Conservation (phyloP, 1,140 invertebrate species). For the Papilio helenus region DNA sequence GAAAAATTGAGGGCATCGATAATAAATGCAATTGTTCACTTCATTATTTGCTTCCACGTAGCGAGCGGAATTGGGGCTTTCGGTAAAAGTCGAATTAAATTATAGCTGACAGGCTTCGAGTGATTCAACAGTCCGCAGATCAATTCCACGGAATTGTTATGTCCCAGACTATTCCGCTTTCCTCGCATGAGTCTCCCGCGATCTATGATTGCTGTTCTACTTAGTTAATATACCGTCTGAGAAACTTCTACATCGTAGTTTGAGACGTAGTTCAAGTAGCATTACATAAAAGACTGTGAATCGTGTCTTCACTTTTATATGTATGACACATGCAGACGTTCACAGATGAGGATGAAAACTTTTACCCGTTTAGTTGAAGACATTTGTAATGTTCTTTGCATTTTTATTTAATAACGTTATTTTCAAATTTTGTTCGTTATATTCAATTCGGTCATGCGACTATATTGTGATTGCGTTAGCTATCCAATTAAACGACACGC, state of each 20-base stretch:
- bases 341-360: neutral
- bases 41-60: constrained; percentile 34
- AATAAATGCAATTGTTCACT: constrained; percentile 37
- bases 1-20: constrained; percentile 2
- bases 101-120: constrained; percentile 32
- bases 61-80: constrained; percentile 31
- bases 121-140: constrained; percentile 1
- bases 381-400: neutral
- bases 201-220: constrained; percentile 49
- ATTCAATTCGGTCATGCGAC: constrained; percentile 64
- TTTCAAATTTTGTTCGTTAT: constrained; percentile 19
- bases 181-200: constrained; percentile 36
- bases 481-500: constrained; percentile 63
- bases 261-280: constrained; percentile 54
- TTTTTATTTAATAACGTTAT: neutral
- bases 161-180: constrained; percentile 33
- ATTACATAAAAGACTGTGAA: constrained; percentile 61
- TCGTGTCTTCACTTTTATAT: constrained; percentile 40
- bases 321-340: constrained; percentile 6
- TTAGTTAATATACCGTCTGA: constrained; percentile 53
- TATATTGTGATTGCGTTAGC: constrained; percentile 64
- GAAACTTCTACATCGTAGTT: constrained; percentile 59
- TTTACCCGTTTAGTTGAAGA: neutral
- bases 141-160: constrained; percentile 29
- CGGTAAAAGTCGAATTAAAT: constrained; percentile 39